These are phyloP conservation scores for Chelidonichthys spinosus DNA, from an alignment of 2,797 vertebrate genomes.

Conservation along the genomic window DNA sequence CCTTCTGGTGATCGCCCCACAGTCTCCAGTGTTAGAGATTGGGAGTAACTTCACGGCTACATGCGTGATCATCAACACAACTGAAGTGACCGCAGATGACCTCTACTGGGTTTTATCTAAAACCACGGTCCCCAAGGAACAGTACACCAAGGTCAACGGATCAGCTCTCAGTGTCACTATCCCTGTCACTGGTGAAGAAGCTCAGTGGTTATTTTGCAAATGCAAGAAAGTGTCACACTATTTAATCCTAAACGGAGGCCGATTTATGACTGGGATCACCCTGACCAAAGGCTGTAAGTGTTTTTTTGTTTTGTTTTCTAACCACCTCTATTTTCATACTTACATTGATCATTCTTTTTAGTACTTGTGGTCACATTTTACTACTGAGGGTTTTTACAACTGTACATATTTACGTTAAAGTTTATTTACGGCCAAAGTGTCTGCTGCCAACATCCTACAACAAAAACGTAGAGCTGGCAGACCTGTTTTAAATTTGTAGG, in stretches of 20 bases:
- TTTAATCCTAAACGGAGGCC: not conserved
- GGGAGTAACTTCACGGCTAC: constrained; percentile 89
- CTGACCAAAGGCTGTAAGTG: constrained; percentile 89
- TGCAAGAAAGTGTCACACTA: not conserved
- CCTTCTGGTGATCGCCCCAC: constrained; percentile 85
- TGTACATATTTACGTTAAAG: too few species aligned
- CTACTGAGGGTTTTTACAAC: not conserved
- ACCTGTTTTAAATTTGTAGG: too few species aligned
- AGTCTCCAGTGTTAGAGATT: constrained; percentile 81
- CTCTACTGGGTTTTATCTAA: constrained; percentile 84
- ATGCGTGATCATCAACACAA: constrained; percentile 81
- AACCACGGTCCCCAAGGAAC: constrained; percentile 77
- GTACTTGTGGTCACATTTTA: not conserved
- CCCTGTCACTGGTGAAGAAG: constrained; percentile 66
- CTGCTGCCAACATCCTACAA: not conserved
- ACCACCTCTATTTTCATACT: not conserved
- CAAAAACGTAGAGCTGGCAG: too few species aligned
- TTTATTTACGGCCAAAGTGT: too few species aligned
- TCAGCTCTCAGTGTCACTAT: constrained; percentile 88
- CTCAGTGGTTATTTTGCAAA: constrained; percentile 82
- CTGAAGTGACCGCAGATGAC: constrained; percentile 77
- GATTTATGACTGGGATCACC: constrained; percentile 83
- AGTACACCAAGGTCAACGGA: constrained; percentile 85
- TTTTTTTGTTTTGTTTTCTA: constrained; percentile 9
- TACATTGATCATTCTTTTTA: not conserved